Base-by-base conservation (phyloP, 2,888 invertebrate genomes). In the Melanostoma scalare region DNA sequence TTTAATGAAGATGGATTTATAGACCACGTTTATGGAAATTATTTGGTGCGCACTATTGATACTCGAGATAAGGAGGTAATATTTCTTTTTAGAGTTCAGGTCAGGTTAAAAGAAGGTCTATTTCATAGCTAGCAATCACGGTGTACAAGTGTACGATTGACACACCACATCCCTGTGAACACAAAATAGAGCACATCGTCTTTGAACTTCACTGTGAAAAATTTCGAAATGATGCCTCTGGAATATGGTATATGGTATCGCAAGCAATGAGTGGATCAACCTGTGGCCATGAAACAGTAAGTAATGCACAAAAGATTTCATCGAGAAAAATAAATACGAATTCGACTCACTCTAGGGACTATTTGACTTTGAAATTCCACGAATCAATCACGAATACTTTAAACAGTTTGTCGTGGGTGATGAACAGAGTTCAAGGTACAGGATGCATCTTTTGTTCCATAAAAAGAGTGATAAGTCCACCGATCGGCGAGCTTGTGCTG, bases 281-380 rank as follows among this genome's bases (percentile, higher is more conserved):
- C 67, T 87, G 87, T 82, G 87, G 87, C 46, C 80, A 85, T 40
- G 75, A 75, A 35, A 79, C 30, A 31, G 85, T 85, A 46, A 88
- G 67, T 31, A 87, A 35, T 88, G 10, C 71, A 40, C 4, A 31
- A 20, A 6, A 1, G 31, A 4, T 8, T 38, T 33, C 6, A 0
- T 52, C 9, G 3, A 6, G 61, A 6, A 0, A 31, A 2, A n/a
- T 1, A 1, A 9, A 31, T 6, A 10, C 0, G 3, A 9, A 33
- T n/a, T 9, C 33, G 2, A 3, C 40, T 56, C 30, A 61, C 71
- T 65, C 46, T 42, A 73, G 77, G 80, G 76, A 9, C 58, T 38
- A 52, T 86, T 86, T 76, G 73, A 61, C 9, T 79, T 78, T 48
- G 85, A 71, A 4, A 50, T 71, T 44, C 79, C 82, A 9, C 52